Evolutionary conservation across 2,113 vertebrate genomes (phyloP).

Genomic region (Boulengerochromis microlepis): DNA sequence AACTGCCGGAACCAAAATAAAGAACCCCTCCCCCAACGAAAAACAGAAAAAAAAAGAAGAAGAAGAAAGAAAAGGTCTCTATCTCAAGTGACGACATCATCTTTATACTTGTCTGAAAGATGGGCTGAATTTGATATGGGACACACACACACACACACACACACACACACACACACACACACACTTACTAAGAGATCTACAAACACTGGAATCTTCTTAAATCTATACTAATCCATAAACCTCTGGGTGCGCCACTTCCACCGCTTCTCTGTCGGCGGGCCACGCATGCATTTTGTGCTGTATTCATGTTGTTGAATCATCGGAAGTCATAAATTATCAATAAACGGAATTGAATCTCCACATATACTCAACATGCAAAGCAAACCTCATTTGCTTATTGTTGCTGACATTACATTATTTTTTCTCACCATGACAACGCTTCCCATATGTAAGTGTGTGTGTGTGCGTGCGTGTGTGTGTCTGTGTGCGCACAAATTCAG

Average conservation of each 20-base stretch:
- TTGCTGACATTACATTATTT: neutral
- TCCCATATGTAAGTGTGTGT: neutral
- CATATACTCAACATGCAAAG: neutral
- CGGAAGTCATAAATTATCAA: neutral
- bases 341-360: neutral
- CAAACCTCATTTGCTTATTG: neutral
- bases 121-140: constrained; percentile 31
- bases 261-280: neutral
- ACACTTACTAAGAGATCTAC: constrained; percentile 50
- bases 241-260: constrained; percentile 32
- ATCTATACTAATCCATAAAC: constrained; percentile 72
- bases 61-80: neutral
- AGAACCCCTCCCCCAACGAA: neutral
- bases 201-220: constrained; percentile 69
- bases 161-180: constrained; percentile 11
- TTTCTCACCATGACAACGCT: neutral
- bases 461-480: neutral
- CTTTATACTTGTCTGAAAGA: constrained; percentile 29
- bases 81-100: neutral
- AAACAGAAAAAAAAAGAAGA: neutral
- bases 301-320: neutral
- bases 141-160: neutral
- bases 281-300: neutral
- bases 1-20: neutral
- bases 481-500: neutral